A percentile compares a stretch with the other conserved stretches of the same genome.
These are phyloP conservation scores for Eumaeus atala DNA, from an alignment of 1,140 invertebrate species.

Conservation along the genomic window DNA sequence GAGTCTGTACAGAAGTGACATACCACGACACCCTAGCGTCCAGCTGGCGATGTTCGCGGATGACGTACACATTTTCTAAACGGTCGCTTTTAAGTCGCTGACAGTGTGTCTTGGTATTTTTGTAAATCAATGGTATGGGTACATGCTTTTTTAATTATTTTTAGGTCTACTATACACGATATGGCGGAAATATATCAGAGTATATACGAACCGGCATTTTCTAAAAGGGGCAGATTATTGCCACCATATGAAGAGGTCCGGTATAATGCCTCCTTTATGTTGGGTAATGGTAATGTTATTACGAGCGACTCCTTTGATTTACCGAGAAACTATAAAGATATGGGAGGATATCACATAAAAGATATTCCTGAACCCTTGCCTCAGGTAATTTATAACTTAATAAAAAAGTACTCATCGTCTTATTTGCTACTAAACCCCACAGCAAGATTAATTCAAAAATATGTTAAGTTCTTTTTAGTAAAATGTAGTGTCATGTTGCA, in stretches of 20 bases:
- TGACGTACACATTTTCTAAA: too few species aligned
- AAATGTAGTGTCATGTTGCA: too few species aligned
- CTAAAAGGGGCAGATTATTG: conserved; percentile 22
- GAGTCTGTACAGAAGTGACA: too few species aligned
- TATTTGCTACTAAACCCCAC: conserved; percentile 10
- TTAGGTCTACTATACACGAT: conserved; percentile 13
- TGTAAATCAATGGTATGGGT: too few species aligned
- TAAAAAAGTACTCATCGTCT: not conserved
- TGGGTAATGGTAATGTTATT: conserved; percentile 36
- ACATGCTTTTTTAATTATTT: conserved; percentile 12
- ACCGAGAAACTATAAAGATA: conserved; percentile 31
- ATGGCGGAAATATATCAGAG: conserved; percentile 19
- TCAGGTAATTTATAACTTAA: conserved; percentile 22
- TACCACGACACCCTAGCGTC: too few species aligned
- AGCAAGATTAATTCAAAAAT: too few species aligned
- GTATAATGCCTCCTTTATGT: conserved; percentile 33
- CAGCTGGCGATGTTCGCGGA: too few species aligned
- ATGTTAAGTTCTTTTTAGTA: too few species aligned
- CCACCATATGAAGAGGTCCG: conserved; percentile 25
- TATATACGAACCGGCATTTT: conserved; percentile 20
- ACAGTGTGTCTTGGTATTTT: too few species aligned
- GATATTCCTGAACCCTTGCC: conserved; percentile 29
- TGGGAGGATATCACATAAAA: conserved; percentile 39
- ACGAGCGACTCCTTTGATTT: conserved; percentile 24
- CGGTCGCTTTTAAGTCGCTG: too few species aligned